Base-by-base conservation (phyloP, 2,888 invertebrate genomes). In the Nysson spinosus region DNA sequence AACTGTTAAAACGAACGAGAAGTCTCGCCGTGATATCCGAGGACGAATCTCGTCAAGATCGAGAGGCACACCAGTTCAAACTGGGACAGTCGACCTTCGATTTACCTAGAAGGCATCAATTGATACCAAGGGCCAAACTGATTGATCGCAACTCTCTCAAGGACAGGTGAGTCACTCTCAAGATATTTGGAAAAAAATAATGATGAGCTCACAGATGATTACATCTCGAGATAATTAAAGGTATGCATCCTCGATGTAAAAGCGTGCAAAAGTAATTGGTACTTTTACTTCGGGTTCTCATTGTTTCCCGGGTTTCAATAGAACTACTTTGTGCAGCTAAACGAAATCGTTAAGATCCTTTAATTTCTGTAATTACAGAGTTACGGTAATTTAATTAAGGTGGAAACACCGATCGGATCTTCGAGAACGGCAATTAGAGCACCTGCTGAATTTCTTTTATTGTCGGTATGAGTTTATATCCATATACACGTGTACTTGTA, bases 91-190 rank as follows among this genome's bases (percentile, higher is more conserved):
- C 75, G 57, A 72, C 65, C 90, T 90, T 91, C 84, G 90, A 91
- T 70, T 90, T 90, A 78, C 90, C 89, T 80, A 90, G 92, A 82
- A 89, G 94, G 78, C 93, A 93, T 47, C 94, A 94, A 87, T 89
- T 95, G 57, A 95, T 95, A 87, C 95, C 95, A 60, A 90, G 95
- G 79, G 94, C 94, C 46, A 93, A 93, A 84, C 89, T 95, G 70
- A 93, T 94, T 80, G 93, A 94, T 87, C 92, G 92, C 79, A 92
- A 92, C 87, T 91, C 92, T 84, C 91, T 93, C 84, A 92, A 92
- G 87, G 93, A 93, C 88, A 91, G 93, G 93, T 93, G 88, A 88
- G 75, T 69, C 19, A 4, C n/a, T 5, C 4, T 51, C 11, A n/a
- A 19, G 12, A 19, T 9, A 6, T 11, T n/a, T n/a, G n/a, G n/a